Conservation (phyloP, 1,140 invertebrate genomes). For the Drosophila novamexicana region DNA sequence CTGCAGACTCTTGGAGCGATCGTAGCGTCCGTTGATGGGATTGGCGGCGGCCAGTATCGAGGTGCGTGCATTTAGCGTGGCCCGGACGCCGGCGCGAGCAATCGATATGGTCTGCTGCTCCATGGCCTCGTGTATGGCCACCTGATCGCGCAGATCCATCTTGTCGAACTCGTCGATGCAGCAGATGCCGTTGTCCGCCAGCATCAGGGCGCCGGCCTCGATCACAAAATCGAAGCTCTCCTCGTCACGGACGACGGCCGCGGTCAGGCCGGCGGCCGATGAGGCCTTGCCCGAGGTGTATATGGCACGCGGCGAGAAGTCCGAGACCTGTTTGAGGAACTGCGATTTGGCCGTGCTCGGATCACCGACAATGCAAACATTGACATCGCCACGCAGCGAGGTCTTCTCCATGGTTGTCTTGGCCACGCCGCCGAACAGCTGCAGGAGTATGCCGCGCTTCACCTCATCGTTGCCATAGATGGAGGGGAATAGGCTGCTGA, state of each 20-base stretch:
- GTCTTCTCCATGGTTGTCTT: conserved; percentile 97
- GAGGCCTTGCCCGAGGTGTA: conserved; percentile 99
- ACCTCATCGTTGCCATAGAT: conserved; percentile 99
- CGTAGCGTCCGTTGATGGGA: conserved; percentile 98
- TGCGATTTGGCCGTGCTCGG: conserved; percentile 99
- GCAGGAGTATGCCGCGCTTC: conserved; percentile 96
- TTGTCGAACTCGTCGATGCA: conserved; percentile 99
- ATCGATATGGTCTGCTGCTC: conserved; percentile 99
- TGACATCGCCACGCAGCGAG: conserved; percentile 97
- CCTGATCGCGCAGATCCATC: conserved; percentile 99
- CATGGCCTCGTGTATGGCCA: conserved; percentile 99
- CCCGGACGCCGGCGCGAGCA: conserved; percentile 98
- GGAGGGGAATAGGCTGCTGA: conserved; percentile 96
- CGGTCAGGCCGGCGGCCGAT: conserved; percentile 98
- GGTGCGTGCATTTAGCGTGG: conserved; percentile 98
- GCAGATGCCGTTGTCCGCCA: conserved; percentile 99
- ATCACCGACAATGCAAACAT: conserved; percentile 99
- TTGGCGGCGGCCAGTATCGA: conserved; percentile 99
- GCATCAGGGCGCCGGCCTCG: conserved; percentile 99
- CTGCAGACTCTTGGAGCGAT: conserved; percentile 96
- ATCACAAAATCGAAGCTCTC: conserved; percentile 99
- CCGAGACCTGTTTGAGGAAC: conserved; percentile 97
- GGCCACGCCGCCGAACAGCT: conserved; percentile 98
- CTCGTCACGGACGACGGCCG: conserved; percentile 98
- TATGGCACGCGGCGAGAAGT: conserved; percentile 97